Evolutionary conservation across 2,797 vertebrate genomes (phyloP).

Genomic region (Phrynocephalus vlangalii): DNA sequence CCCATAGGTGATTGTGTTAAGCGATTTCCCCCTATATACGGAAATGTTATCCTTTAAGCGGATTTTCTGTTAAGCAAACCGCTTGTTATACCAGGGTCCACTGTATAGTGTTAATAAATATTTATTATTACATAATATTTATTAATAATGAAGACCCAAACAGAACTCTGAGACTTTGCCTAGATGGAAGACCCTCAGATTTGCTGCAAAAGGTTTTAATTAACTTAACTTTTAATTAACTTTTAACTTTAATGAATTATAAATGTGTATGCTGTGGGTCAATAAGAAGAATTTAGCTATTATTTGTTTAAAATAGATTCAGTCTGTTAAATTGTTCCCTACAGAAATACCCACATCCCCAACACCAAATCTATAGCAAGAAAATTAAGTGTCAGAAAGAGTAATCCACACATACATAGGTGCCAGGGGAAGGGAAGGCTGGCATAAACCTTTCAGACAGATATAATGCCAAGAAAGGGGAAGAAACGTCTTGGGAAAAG

Average conservation of each 20-base stretch:
- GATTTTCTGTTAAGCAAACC: no score
- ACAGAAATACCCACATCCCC: no score
- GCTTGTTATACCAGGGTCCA: no score
- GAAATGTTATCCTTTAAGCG: no score
- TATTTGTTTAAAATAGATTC: neutral
- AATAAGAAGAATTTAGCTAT: neutral
- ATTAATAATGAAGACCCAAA: neutral
- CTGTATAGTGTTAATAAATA: neutral
- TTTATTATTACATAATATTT: no score
- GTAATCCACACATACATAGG: neutral
- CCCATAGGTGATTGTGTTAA: no score
- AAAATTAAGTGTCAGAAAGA: no score
- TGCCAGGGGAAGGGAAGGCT: neutral
- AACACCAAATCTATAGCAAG: no score
- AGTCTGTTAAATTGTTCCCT: neutral
- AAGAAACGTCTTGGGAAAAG: slow-evolving; percentile 5
- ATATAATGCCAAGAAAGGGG: neutral
- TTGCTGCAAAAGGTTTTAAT: neutral
- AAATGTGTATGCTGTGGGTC: neutral
- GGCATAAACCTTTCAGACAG: neutral
- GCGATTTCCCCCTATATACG: no score
- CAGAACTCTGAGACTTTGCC: no score
- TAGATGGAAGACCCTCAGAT: neutral
- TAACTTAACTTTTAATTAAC: neutral
- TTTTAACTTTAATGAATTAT: neutral